phyloP scores from a whole-genome alignment of 2,113 vertebrate species.

The Gavialis gangeticus region DNA sequence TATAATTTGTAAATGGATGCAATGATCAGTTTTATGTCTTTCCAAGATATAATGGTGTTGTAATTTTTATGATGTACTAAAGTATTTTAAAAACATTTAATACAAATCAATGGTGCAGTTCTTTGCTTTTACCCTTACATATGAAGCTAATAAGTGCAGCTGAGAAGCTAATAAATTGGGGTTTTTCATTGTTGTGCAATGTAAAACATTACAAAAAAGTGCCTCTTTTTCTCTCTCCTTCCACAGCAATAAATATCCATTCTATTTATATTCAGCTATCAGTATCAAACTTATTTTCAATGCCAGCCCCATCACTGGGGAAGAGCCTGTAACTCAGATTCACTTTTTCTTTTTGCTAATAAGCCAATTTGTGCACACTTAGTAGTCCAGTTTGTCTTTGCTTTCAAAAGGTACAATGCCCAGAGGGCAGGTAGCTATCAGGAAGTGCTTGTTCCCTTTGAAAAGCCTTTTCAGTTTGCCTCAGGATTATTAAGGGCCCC shows the following conservation, averaged over 20 bases:
- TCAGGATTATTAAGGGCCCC: not conserved
- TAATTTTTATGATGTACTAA: not conserved
- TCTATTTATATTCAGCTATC: not conserved
- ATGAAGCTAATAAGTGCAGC: not conserved
- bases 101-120: not conserved
- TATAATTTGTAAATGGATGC: not conserved
- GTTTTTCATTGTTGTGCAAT: not conserved
- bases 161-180: not conserved
- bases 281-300: not conserved
- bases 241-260: not conserved
- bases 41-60: not conserved
- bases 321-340: not conserved
- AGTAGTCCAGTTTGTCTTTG: not conserved
- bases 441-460: not conserved
- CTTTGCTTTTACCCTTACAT: not conserved
- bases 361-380: not conserved
- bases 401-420: not conserved
- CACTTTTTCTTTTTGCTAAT: not conserved
- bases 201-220: not conserved
- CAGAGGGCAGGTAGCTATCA: not conserved
- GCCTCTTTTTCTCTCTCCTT: not conserved
- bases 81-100: not conserved
- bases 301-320: not conserved
- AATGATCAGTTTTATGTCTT: not conserved
- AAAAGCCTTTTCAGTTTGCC: not conserved